These are phyloP conservation scores for Blera fallax DNA, from an alignment of 2,888 invertebrate species.

Conservation along the genomic window DNA sequence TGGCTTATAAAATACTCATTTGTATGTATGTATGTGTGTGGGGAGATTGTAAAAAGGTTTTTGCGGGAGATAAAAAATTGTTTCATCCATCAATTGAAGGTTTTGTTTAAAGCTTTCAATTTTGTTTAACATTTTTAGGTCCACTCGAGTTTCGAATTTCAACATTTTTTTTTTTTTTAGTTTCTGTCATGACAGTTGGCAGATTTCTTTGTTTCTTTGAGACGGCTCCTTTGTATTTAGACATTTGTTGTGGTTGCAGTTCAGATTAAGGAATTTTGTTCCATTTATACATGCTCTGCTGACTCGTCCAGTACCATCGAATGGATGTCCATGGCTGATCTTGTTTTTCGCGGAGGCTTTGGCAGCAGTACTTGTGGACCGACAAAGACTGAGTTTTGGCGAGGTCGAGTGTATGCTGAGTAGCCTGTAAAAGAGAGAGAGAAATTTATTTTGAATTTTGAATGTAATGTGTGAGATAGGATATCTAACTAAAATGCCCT, in stretches of 20 bases:
- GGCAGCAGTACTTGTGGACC: constrained; percentile 87
- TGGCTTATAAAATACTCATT: constrained; percentile 20
- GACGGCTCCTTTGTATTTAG: constrained; percentile 19
- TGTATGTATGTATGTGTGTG: constrained; percentile 11
- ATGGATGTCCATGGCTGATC: constrained; percentile 92
- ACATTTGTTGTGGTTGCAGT: background rate
- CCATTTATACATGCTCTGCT: constrained; percentile 78
- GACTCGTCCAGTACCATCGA: constrained; percentile 85
- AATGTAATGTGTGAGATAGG: no score
- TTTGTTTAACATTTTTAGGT: constrained; percentile 45
- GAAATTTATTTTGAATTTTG: no score
- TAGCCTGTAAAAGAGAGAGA: constrained; percentile 81
- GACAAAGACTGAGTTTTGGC: constrained; percentile 94
- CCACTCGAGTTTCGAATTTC: constrained; percentile 39
- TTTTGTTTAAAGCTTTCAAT: constrained; percentile 65
- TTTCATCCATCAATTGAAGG: constrained; percentile 49
- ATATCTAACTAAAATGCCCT: no score
- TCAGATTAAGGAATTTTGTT: background rate
- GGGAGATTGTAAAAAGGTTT: constrained; percentile 41
- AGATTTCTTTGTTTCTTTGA: constrained; percentile 5
- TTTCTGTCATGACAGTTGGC: background rate
- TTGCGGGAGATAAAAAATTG: constrained; percentile 54
- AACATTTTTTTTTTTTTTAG: background rate
- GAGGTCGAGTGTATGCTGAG: constrained; percentile 82
- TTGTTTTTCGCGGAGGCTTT: constrained; percentile 88